Evolutionary conservation across 2,113 vertebrate genomes (phyloP).

Genomic region (Bubo scandiacus): DNA sequence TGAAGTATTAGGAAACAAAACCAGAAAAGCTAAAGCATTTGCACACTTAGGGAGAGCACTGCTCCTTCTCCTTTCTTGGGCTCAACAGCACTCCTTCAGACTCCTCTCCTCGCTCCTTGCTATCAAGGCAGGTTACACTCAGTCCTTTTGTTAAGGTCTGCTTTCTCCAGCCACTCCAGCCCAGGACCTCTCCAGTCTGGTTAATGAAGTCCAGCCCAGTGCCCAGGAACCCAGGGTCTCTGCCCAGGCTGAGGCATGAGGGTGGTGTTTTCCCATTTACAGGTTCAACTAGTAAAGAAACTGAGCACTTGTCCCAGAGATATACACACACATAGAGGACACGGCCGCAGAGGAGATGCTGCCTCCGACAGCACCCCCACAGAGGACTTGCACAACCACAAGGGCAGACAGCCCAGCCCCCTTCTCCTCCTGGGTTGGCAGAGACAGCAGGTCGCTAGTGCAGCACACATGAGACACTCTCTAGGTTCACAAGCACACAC

Average conservation of each 20-base stretch:
- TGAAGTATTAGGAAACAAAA: not conserved
- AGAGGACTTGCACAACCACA: too few relatives aligned
- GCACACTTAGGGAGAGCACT: not conserved
- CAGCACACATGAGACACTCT: too few relatives aligned
- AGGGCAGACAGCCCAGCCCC: not conserved
- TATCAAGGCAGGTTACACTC: not conserved
- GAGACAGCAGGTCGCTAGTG: too few relatives aligned
- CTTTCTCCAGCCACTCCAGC: not conserved
- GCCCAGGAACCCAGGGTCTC: too few relatives aligned
- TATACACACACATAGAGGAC: too few relatives aligned
- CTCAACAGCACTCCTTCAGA: not conserved
- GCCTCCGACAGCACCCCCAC: accelerated
- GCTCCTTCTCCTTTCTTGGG: not conserved
- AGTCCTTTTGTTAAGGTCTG: not conserved
- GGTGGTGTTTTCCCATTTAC: not conserved
- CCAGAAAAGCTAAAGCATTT: not conserved
- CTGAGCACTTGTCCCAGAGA: not conserved
- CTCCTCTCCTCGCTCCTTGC: accelerated
- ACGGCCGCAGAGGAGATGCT: not conserved
- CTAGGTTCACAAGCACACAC: not conserved
- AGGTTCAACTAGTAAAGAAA: not conserved
- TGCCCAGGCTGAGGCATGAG: not conserved
- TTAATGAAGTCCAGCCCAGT: not conserved
- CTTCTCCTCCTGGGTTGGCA: not conserved
- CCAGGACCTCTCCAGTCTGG: not conserved